Conservation (phyloP, 2,797 vertebrate species). For the Octomys mimax region DNA sequence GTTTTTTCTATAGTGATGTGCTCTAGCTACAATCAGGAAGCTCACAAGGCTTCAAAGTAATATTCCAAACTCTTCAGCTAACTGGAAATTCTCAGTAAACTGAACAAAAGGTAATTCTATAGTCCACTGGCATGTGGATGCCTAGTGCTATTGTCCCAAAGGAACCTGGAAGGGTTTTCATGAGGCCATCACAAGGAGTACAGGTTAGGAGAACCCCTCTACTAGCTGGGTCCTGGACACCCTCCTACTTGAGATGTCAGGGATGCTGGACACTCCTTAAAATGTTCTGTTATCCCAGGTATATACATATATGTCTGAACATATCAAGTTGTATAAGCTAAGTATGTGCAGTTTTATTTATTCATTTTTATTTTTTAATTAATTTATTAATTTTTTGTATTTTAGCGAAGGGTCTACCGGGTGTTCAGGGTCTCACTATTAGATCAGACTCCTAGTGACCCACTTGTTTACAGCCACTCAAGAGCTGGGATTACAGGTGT, state of each 20-base stretch:
- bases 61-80: background rate
- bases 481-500: too few relatives aligned
- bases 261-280: background rate
- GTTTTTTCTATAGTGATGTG: background rate
- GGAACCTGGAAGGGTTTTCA: background rate
- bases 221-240: background rate
- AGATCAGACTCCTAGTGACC: too few relatives aligned
- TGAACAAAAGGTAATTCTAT: background rate
- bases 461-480: too few relatives aligned
- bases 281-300: background rate
- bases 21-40: background rate
- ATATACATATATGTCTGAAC: background rate
- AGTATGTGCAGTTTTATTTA: background rate
- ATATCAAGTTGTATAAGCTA: background rate
- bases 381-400: background rate
- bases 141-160: background rate
- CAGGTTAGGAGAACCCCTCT: background rate
- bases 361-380: background rate
- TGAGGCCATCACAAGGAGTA: background rate
- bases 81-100: background rate
- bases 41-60: background rate
- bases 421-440: too few relatives aligned
- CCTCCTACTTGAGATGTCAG: background rate
- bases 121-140: background rate
- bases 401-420: background rate